phyloP scores from a whole-genome alignment of 2,113 vertebrate species.

The Cricetomys ansorgei region DNA sequence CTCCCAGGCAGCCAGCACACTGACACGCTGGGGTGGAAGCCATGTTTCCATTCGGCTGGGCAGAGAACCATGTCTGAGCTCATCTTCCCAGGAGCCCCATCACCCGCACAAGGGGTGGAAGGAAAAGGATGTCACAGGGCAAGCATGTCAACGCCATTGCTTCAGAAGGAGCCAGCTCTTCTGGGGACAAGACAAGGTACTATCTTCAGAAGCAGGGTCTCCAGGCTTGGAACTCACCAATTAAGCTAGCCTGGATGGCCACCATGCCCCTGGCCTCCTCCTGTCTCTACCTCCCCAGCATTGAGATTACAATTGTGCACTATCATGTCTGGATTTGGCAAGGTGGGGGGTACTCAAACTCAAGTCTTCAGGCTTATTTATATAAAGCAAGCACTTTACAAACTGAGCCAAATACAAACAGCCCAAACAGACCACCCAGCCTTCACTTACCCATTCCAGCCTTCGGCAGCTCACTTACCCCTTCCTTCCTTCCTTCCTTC shows the following conservation, averaged over 20 bases:
- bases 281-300: not conserved
- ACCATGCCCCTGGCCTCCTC: no score
- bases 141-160: not conserved
- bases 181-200: not conserved
- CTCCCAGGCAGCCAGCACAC: not conserved
- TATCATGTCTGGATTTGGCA: no score
- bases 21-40: not conserved
- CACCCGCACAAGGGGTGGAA: not conserved
- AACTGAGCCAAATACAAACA: not conserved
- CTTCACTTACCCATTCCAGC: not conserved
- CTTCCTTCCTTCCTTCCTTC: not conserved
- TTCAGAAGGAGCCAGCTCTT: not conserved
- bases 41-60: not conserved
- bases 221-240: not conserved
- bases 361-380: not conserved
- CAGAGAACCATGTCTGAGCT: conserved; percentile 41
- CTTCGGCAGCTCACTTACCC: not conserved
- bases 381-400: not conserved
- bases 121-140: not conserved
- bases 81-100: conserved; percentile 8
- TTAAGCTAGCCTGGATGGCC: no score
- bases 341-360: not conserved
- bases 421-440: not conserved
- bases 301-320: not conserved
- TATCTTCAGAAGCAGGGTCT: not conserved